A percentile compares a stretch with the other conserved stretches of the same genome.
phyloP scores from a whole-genome alignment of 2,888 invertebrate species.

The Hydropsyche betteni region DNA sequence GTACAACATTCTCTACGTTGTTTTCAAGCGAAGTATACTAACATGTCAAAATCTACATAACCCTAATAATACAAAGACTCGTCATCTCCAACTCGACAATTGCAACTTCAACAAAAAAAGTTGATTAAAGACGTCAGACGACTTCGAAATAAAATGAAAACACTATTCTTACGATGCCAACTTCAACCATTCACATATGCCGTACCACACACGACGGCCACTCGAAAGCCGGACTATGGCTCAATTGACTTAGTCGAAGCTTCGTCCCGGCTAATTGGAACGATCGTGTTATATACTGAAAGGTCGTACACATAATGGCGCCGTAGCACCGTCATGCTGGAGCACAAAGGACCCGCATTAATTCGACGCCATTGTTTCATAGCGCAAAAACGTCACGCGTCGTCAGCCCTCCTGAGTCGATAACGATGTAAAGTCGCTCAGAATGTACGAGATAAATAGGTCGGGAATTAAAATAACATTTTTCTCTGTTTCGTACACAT shows the following conservation, averaged over 20 bases:
- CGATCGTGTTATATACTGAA: slow-evolving; percentile 46
- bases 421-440: slow-evolving; percentile 13
- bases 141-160: no score
- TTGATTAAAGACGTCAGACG: no score
- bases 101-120: no score
- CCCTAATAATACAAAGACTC: no score
- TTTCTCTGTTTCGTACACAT: background rate
- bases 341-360: slow-evolving; percentile 27
- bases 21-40: no score
- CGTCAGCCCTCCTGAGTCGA: background rate
- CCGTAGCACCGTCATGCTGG: slow-evolving; percentile 15
- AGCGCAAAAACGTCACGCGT: slow-evolving; percentile 20
- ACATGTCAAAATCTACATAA: no score
- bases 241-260: slow-evolving; percentile 10
- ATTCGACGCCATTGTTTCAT: slow-evolving; percentile 11
- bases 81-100: no score
- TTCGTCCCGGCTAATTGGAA: slow-evolving; percentile 46
- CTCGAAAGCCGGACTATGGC: slow-evolving; percentile 17
- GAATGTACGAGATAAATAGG: background rate
- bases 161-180: no score
- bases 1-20: no score
- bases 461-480: slow-evolving; percentile 1
- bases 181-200: no score
- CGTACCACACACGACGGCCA: background rate
- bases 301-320: slow-evolving; percentile 45